A percentile compares a stretch with the other conserved stretches of the same genome.
phyloP scores from a whole-genome alignment of 2,113 vertebrate species.

The Amphiprion ocellaris region DNA sequence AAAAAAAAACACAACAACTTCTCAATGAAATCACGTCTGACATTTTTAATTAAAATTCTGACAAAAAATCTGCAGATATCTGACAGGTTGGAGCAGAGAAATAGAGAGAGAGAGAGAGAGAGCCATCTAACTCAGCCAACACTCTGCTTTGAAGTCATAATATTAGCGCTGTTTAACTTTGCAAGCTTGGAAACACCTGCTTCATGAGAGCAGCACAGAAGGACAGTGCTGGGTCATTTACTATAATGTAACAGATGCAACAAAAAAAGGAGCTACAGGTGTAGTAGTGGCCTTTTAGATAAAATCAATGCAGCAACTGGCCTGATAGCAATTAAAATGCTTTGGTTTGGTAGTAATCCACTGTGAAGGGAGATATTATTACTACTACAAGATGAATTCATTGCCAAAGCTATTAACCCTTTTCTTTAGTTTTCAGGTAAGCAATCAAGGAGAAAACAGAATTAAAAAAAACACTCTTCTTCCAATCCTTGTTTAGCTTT shows the following conservation, averaged over 20 bases:
- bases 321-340: slow-evolving; percentile 29
- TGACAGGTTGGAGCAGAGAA: slow-evolving; percentile 26
- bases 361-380: slow-evolving; percentile 27
- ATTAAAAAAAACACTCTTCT: slow-evolving; percentile 11
- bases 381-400: slow-evolving; percentile 3
- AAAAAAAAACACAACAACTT: neutral
- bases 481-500: slow-evolving; percentile 51
- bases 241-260: neutral
- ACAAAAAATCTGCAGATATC: slow-evolving; percentile 47
- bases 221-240: neutral
- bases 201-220: neutral
- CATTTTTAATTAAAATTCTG: slow-evolving; percentile 72
- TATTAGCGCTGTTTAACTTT: slow-evolving; percentile 31
- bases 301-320: slow-evolving; percentile 31
- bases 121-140: neutral
- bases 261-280: slow-evolving; percentile 3
- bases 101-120: neutral
- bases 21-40: slow-evolving; percentile 64
- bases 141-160: slow-evolving; percentile 25
- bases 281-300: neutral
- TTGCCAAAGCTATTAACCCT: slow-evolving; percentile 22
- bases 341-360: slow-evolving; percentile 15
- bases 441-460: slow-evolving; percentile 9
- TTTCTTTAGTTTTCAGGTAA: slow-evolving; percentile 44
- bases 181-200: slow-evolving; percentile 14